phyloP scores from a whole-genome alignment of 2,888 invertebrate species.

The Sialis fuliginosa region DNA sequence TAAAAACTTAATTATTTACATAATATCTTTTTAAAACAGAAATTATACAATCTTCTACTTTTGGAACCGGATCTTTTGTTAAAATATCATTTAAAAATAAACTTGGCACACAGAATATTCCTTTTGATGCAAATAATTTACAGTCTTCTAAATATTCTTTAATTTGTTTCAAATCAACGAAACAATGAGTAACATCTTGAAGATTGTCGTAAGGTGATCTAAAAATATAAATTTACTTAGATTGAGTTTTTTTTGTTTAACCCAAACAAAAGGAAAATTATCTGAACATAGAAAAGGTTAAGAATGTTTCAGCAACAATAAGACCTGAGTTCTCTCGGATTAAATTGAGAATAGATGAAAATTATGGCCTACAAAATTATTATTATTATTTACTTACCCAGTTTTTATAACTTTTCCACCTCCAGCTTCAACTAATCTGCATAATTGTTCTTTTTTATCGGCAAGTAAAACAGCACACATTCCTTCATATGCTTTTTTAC shows the following conservation, averaged over 20 bases:
- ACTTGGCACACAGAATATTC: conserved; percentile 1
- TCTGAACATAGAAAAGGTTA: no score
- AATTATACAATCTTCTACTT: not conserved
- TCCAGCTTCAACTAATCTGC: conserved; percentile 58
- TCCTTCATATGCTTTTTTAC: conserved; percentile 25
- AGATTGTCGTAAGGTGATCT: conserved; percentile 36
- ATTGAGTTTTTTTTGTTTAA: no score
- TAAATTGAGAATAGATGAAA: no score
- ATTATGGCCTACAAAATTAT: no score
- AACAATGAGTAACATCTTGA: conserved; percentile 48
- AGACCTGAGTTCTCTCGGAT: no score
- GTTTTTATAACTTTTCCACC: conserved; percentile 48
- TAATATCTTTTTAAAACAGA: no score
- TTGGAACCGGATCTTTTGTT: not conserved
- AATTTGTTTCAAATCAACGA: conserved; percentile 36
- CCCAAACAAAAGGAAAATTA: no score
- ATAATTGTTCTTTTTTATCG: conserved; percentile 40
- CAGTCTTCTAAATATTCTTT: conserved; percentile 13
- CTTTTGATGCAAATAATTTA: not conserved
- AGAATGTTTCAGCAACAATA: no score
- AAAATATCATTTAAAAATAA: conserved; percentile 2
- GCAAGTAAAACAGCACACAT: conserved; percentile 37
- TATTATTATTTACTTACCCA: conserved; percentile 25
- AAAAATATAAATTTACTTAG: conserved; percentile 10
- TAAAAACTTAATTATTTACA: no score